Base-by-base conservation (phyloP, 2,113 vertebrate genomes). In the Paedocypris sp. region DNA sequence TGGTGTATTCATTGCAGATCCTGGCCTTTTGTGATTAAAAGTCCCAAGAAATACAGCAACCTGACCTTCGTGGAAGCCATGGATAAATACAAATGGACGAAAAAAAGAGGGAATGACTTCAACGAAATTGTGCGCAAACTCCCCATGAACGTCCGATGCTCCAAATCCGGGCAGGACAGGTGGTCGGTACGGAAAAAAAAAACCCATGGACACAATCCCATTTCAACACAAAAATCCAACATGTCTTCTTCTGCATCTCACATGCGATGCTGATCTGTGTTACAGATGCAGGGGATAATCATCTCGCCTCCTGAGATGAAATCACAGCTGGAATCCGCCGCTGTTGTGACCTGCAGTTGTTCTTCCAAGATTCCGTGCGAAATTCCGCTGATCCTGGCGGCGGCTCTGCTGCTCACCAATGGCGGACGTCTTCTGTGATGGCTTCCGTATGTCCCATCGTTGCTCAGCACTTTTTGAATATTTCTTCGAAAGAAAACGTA, bases 151-250 rank as follows among this genome's bases (percentile, higher is more conserved):
- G 83, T 91, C 72, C 85, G 88, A 23, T 91, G 90, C 62, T 89
- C 88, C 52, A 91, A 90, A 74, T 81, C 83, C 2, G 86, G 89
- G 45, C 87, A 83, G 2, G 85, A 82, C 0, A 87, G 91, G 70
- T 91, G 90, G 90, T 78, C 78, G 84, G 90, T 92, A 79, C 88
- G 90, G n/a, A n/a, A n/a, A n/a, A n/a, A n/a, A n/a, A n/a, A n/a
- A n/a, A n/a, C n/a, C n/a, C n/a, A n/a, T n/a, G n/a, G n/a, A n/a
- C n/a, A n/a, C n/a, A n/a, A n/a, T n/a, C n/a, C n/a, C n/a, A n/a
- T n/a, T n/a, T n/a, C n/a, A n/a, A n/a, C n/a, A n/a, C n/a, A n/a
- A n/a, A n/a, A n/a, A n/a, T n/a, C n/a, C n/a, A n/a, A n/a, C n/a
- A n/a, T n/a, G n/a, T n/a, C n/a, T n/a, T n/a, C n/a, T n/a, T n/a